phyloP scores from a whole-genome alignment of 2,113 vertebrate species.

The Melozone crissalis region DNA sequence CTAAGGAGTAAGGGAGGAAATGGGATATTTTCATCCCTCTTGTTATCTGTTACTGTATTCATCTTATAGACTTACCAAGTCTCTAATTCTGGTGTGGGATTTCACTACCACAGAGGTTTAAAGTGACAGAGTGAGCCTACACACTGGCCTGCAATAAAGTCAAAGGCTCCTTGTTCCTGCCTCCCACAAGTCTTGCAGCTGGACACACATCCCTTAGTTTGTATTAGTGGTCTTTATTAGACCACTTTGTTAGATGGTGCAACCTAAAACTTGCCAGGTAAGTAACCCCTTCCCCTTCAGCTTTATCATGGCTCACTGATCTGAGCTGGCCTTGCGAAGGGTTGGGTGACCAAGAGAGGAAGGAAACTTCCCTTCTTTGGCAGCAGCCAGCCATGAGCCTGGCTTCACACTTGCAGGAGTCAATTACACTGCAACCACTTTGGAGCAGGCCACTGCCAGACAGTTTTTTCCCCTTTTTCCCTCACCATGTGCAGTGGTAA shows the following conservation, averaged over 20 bases:
- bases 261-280: neutral
- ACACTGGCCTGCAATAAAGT: neutral
- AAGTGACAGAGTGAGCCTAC: neutral
- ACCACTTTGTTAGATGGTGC: neutral
- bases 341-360: neutral
- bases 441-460: neutral
- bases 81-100: neutral
- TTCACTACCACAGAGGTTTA: neutral
- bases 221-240: neutral
- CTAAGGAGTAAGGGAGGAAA: neutral
- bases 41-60: neutral
- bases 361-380: neutral
- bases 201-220: neutral
- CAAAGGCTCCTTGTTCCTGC: neutral
- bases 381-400: neutral
- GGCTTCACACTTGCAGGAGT: neutral
- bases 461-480: neutral
- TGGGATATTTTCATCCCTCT: neutral
- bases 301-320: neutral
- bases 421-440: neutral
- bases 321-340: neutral
- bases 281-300: neutral
- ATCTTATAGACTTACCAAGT: neutral
- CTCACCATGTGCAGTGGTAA: neutral
- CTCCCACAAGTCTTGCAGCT: neutral